A percentile compares a stretch with the other conserved stretches of the same genome.
Conservation (phyloP, 2,113 vertebrate species). For the Cricetomys ansorgei region DNA sequence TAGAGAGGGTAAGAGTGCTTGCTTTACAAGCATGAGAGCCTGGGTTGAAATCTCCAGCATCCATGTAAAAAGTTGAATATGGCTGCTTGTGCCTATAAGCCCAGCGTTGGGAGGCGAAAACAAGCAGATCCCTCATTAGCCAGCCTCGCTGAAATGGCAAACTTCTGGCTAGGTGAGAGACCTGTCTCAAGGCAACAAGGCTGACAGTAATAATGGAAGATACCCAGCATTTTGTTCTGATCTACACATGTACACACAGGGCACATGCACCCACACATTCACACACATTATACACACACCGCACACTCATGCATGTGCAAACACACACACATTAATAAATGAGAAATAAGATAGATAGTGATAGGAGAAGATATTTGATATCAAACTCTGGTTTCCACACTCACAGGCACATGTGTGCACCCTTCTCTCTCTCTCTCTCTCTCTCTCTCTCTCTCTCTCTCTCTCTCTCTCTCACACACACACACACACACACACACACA, state of each 20-base stretch:
- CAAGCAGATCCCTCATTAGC: background rate
- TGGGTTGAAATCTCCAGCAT: background rate
- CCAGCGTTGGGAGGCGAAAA: background rate
- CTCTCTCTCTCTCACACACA: no score
- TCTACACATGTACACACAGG: background rate
- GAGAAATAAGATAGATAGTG: background rate
- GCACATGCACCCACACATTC: background rate
- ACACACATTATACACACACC: background rate
- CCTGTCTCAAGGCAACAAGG: background rate
- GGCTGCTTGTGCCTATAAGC: background rate
- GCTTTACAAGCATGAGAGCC: background rate
- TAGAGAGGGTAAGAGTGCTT: background rate
- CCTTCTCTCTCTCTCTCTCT: no score
- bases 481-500: background rate
- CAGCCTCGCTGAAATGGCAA: background rate
- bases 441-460: no score
- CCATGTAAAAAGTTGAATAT: background rate
- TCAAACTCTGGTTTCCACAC: background rate
- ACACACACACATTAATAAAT: background rate
- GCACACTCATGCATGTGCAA: background rate
- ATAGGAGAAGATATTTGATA: background rate
- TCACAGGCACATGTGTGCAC: background rate
- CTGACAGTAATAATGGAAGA: background rate
- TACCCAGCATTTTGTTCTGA: background rate
- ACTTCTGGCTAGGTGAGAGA: background rate